Conservation (phyloP, 2,797 vertebrate genomes). For the Pelodytes ibericus region DNA sequence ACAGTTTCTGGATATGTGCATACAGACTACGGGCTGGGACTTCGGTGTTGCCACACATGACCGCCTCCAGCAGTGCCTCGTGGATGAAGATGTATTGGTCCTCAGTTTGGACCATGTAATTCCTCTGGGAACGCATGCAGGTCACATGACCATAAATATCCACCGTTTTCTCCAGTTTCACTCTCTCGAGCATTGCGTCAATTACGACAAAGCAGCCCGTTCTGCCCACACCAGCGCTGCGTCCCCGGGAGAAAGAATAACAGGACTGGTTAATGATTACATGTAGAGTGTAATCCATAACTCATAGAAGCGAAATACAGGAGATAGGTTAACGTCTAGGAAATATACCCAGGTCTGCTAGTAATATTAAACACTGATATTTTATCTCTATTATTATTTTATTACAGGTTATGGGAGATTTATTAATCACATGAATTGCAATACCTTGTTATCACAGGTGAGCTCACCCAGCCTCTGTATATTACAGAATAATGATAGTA, state of each 20-base stretch:
- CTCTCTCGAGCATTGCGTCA: conserved; percentile 94
- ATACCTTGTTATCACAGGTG: too few species aligned
- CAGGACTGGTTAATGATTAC: not conserved
- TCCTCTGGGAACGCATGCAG: conserved; percentile 93
- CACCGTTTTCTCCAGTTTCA: conserved; percentile 92
- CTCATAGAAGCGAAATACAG: too few species aligned
- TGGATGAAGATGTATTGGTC: conserved; percentile 98
- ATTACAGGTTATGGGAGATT: too few species aligned
- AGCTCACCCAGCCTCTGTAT: too few species aligned
- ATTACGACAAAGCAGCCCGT: conserved; percentile 95
- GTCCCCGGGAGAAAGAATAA: not conserved
- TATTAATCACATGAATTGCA: too few species aligned
- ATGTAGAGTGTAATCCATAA: too few species aligned
- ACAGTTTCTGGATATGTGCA: conserved; percentile 92
- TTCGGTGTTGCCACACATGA: conserved; percentile 86
- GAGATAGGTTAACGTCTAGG: too few species aligned
- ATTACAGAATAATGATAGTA: too few species aligned
- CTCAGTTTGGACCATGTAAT: conserved; percentile 98
- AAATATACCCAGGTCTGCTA: too few species aligned
- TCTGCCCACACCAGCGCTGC: conserved; percentile 90
- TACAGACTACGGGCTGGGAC: conserved; percentile 90
- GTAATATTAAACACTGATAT: too few species aligned
- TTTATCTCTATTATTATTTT: too few species aligned
- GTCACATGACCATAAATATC: conserved; percentile 97
- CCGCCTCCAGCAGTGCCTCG: conserved; percentile 90